Evolutionary conservation across 2,797 vertebrate species (phyloP).

Genomic region (Cryptoblepharus egeriae): DNA sequence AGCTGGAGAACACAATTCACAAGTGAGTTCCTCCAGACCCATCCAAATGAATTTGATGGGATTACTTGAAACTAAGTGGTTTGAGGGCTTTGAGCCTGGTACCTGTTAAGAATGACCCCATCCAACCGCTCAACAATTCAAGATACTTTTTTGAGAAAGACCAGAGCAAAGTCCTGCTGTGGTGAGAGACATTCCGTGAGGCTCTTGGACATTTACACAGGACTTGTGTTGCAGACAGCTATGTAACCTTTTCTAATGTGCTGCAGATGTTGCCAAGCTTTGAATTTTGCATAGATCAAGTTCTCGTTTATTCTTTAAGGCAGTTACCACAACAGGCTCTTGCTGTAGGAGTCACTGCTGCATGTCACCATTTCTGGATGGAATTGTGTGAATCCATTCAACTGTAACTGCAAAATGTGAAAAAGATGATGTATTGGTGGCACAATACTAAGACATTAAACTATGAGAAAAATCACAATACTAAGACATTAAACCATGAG

Average conservation of each 20-base stretch:
- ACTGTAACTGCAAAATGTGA: conserved; percentile 31
- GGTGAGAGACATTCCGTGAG: conserved; percentile 50
- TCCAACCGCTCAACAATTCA: neutral
- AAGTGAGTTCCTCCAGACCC: neutral
- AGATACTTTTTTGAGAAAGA: conserved; percentile 25
- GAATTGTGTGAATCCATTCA: conserved; percentile 16
- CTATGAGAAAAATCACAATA: conserved; percentile 25
- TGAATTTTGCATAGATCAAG: conserved; percentile 15
- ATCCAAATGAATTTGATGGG: neutral
- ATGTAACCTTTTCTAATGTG: conserved; percentile 59
- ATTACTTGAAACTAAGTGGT: neutral
- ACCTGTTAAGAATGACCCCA: conserved; percentile 5
- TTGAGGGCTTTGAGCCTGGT: neutral
- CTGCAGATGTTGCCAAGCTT: conserved; percentile 61
- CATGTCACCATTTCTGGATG: conserved; percentile 10
- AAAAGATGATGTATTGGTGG: conserved; percentile 29
- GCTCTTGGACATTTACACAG: conserved; percentile 38
- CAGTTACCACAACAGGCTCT: conserved; percentile 15
- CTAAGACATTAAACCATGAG: conserved; percentile 20
- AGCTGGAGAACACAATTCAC: neutral
- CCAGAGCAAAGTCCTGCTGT: conserved; percentile 50
- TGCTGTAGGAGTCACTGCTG: conserved; percentile 35
- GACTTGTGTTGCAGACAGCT: conserved; percentile 44
- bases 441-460: conserved; percentile 16
- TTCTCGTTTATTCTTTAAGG: conserved; percentile 58